A percentile compares a stretch with the other conserved stretches of the same genome.
These are phyloP conservation scores for Megaceryle torquata DNA, from an alignment of 2,113 vertebrate species.

Conservation along the genomic window DNA sequence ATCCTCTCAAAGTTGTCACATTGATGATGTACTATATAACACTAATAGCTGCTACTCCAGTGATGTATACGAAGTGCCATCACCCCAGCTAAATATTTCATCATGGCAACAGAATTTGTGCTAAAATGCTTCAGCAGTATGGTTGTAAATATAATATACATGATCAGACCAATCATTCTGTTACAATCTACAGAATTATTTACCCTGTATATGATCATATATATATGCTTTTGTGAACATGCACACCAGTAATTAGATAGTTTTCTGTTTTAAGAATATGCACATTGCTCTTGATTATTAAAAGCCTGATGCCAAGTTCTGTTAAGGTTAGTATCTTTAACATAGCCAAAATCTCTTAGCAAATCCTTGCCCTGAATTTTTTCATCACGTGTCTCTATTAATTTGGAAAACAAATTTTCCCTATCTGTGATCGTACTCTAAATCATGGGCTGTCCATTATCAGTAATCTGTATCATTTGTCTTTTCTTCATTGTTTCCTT, in stretches of 20 bases:
- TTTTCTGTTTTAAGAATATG: neutral
- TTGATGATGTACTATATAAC: slow-evolving; percentile 46
- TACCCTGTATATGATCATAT: neutral
- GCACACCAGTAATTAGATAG: neutral
- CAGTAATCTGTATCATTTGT: neutral
- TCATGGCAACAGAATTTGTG: neutral
- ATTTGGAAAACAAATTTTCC: neutral
- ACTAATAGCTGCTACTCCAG: slow-evolving; percentile 63
- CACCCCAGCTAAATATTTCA: slow-evolving; percentile 57
- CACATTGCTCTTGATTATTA: neutral
- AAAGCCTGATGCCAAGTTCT: neutral
- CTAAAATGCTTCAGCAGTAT: slow-evolving; percentile 9
- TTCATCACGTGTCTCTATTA: neutral
- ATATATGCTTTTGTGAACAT: fast-evolving
- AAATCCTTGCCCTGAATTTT: neutral
- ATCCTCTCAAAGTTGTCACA: slow-evolving; percentile 64
- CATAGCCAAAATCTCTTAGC: neutral
- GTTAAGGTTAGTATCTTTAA: neutral
- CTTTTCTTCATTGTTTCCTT: neutral
- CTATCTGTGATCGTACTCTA: neutral
- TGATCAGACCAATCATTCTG: neutral
- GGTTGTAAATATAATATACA: slow-evolving; percentile 32
- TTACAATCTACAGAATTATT: neutral
- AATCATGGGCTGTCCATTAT: neutral
- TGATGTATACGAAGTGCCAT: slow-evolving; percentile 64